Conservation (phyloP, 2,797 vertebrate species). For the Gephyroberyx darwinii region DNA sequence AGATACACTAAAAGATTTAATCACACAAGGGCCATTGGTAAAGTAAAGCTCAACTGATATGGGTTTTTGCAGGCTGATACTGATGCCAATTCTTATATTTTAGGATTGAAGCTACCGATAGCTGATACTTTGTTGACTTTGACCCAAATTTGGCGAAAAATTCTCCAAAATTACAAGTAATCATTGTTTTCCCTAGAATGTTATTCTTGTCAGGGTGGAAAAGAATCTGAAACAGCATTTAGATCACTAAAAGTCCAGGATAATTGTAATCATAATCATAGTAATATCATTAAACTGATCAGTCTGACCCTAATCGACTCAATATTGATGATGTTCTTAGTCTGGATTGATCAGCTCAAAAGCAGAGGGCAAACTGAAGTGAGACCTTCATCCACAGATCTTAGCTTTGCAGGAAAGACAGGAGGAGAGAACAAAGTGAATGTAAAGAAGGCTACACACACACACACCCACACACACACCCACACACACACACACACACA, state of each 20-base stretch:
- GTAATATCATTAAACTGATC: not conserved
- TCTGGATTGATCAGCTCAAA: not conserved
- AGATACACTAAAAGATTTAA: conserved; percentile 30
- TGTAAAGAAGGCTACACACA: not conserved
- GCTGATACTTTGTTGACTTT: too few relatives aligned
- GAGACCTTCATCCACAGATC: not conserved
- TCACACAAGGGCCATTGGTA: conserved; percentile 1
- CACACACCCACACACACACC: not conserved
- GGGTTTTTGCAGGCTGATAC: too few relatives aligned
- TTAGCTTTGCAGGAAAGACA: not conserved
- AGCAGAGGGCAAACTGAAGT: too few relatives aligned
- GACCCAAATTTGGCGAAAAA: too few relatives aligned
- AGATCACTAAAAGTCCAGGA: not conserved
- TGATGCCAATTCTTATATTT: not conserved
- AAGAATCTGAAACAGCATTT: too few relatives aligned
- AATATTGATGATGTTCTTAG: not conserved
- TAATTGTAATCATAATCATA: not conserved
- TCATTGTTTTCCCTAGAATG: too few relatives aligned
- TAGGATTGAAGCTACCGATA: not conserved
- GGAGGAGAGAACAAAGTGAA: not conserved
- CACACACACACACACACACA: not conserved
- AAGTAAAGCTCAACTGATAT: conserved; percentile 14
- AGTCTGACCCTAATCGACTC: not conserved
- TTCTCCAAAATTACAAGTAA: too few relatives aligned
- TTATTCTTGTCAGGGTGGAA: too few relatives aligned